These are phyloP conservation scores for Babylonia areolata DNA, from an alignment of 1,140 invertebrate genomes.

Conservation along the genomic window DNA sequence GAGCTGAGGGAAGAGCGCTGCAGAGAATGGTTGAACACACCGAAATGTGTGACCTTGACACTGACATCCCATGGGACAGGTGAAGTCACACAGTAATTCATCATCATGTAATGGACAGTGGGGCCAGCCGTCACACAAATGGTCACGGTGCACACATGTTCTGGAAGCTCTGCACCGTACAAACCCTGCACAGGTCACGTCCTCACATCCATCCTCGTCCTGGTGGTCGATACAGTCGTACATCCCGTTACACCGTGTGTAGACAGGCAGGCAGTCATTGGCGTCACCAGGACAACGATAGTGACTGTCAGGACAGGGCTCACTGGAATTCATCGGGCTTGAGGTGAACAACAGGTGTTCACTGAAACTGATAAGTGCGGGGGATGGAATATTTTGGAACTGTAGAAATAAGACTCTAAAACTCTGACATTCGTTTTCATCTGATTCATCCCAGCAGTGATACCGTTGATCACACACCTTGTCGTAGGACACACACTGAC, in stretches of 20 bases:
- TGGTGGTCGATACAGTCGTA: not conserved
- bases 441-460: not conserved
- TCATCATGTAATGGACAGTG: no score
- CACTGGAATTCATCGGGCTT: not conserved
- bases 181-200: no score
- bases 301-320: not conserved
- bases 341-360: not conserved
- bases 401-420: not conserved
- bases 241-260: not conserved
- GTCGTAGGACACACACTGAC: not conserved
- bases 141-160: no score
- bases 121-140: no score
- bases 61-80: no score
- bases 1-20: not conserved
- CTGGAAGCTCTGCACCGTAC: no score
- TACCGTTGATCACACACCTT: not conserved
- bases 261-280: conserved; percentile 6
- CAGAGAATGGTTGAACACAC: not conserved
- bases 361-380: not conserved
- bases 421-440: not conserved
- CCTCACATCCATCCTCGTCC: no score
- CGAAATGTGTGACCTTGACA: no score
- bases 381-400: not conserved
- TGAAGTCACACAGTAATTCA: no score
- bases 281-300: not conserved